phyloP scores from a whole-genome alignment of 1,140 invertebrate species.

The fruit fly (Drosophila melanogaster) region Release_6_plus_ISO1_MT NC_004354.4:12733501-12734000 shows the following conservation, averaged over 20 bases:
- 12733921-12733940: not conserved
- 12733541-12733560: too few species aligned
- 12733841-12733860: slow-evolving; percentile 33
- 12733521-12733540: too few species aligned
- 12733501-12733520: too few species aligned
- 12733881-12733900: slow-evolving; percentile 46
- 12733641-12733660: too few species aligned
- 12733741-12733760: not conserved
- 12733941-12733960: not conserved
- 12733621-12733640: too few species aligned
- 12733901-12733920: slow-evolving; percentile 2
- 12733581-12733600: too few species aligned
- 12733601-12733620: too few species aligned
- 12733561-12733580: too few species aligned
- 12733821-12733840: slow-evolving; percentile 7
- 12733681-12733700: not conserved
- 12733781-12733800: not conserved
- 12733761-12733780: not conserved
- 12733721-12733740: not conserved
- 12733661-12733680: too few species aligned
- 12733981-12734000: too few species aligned
- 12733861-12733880: slow-evolving; percentile 49
- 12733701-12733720: not conserved
- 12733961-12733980: not conserved
- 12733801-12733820: slow-evolving; percentile 10